Evolutionary conservation across 2,888 invertebrate genomes (phyloP).

Genomic region (Ormia ochracea): DNA sequence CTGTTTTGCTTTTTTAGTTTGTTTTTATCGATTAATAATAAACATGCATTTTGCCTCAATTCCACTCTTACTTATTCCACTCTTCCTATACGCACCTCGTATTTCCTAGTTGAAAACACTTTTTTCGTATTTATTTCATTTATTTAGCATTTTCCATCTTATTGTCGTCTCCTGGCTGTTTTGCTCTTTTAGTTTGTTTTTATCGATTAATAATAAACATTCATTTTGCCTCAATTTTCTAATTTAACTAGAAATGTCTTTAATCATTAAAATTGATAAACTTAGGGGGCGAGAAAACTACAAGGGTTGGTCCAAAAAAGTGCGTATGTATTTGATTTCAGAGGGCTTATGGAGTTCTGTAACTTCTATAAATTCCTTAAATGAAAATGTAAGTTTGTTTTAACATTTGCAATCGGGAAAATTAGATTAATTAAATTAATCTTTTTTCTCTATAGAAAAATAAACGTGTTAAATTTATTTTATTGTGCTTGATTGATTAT

Average conservation of each 20-base stretch:
- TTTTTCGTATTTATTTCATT: background rate
- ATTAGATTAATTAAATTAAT: background rate
- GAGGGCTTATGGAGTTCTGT: slow-evolving; percentile 71
- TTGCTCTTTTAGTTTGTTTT: slow-evolving; percentile 5
- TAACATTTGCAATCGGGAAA: background rate
- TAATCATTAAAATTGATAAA: slow-evolving; percentile 72
- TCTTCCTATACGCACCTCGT: background rate
- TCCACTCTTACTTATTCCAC: no score
- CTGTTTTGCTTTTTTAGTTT: slow-evolving; percentile 9
- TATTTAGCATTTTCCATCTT: background rate
- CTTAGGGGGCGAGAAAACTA: slow-evolving; percentile 71
- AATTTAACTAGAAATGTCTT: slow-evolving; percentile 64
- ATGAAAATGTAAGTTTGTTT: slow-evolving; percentile 24
- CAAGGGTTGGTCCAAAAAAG: slow-evolving; percentile 73
- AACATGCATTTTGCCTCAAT: background rate
- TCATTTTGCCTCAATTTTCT: background rate
- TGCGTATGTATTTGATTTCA: slow-evolving; percentile 72
- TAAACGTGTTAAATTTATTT: slow-evolving; percentile 73
- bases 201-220: slow-evolving; percentile 5
- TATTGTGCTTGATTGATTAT: slow-evolving; percentile 72
- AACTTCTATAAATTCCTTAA: slow-evolving; percentile 60
- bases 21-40: slow-evolving; percentile 8
- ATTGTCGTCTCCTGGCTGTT: background rate
- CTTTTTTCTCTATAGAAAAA: slow-evolving; percentile 65
- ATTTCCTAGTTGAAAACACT: background rate